These are phyloP conservation scores for Gorsachius magnificus DNA, from an alignment of 2,797 vertebrate species.

Conservation along the genomic window DNA sequence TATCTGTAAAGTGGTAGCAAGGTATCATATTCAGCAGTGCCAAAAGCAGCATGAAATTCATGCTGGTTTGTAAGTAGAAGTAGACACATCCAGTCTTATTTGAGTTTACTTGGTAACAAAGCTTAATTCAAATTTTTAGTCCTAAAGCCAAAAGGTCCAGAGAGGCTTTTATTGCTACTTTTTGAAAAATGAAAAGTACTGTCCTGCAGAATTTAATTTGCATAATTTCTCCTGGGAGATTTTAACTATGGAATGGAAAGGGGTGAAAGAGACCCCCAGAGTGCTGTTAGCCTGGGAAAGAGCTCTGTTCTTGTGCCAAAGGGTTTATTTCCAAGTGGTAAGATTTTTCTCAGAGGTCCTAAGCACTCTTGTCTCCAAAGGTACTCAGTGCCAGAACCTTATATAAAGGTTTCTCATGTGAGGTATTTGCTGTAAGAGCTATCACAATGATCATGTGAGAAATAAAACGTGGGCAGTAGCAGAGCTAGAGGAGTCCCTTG, in stretches of 20 bases:
- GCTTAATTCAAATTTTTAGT: background rate
- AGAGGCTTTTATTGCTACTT: background rate
- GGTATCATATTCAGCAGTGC: background rate
- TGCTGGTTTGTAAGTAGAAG: background rate
- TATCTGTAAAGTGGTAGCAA: background rate
- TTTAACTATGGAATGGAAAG: background rate
- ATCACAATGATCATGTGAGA: background rate
- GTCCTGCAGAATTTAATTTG: background rate
- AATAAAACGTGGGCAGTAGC: background rate
- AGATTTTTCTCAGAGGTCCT: slow-evolving; percentile 1
- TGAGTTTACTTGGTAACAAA: background rate
- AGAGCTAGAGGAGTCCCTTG: background rate
- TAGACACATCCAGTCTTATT: background rate
- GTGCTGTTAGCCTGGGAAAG: background rate
- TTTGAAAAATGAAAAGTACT: slow-evolving; percentile 1
- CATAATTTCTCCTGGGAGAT: background rate
- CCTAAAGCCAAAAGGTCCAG: background rate
- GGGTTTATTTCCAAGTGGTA: background rate
- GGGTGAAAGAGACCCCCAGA: background rate
- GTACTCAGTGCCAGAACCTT: background rate
- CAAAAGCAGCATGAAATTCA: background rate
- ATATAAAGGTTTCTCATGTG: slow-evolving; percentile 19
- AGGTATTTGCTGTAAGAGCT: background rate
- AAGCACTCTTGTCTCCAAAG: background rate
- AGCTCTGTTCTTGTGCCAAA: background rate